phyloP scores from a whole-genome alignment of 2,888 invertebrate genomes.

The Tenthredo mesomela region DNA sequence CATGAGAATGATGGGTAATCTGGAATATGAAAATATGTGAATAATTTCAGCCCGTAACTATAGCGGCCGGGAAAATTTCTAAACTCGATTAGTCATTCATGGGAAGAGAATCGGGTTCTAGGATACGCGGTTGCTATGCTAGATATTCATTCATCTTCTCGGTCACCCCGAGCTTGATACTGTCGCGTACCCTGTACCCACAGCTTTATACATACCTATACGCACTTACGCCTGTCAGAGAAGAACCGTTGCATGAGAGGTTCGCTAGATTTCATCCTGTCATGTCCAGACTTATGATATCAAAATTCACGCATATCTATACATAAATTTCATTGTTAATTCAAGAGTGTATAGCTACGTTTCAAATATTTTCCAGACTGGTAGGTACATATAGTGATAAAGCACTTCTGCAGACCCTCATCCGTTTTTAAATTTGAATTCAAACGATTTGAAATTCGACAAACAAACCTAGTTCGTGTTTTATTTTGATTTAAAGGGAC shows the following conservation, averaged over 20 bases:
- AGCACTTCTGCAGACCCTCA: not conserved
- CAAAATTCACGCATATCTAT: not conserved
- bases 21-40: not conserved
- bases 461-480: not conserved
- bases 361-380: not conserved
- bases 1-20: not conserved
- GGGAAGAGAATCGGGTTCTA: not conserved
- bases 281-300: not conserved
- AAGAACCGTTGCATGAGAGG: not conserved
- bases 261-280: not conserved
- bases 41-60: not conserved
- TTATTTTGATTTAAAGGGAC: not conserved
- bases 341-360: not conserved
- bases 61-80: not conserved
- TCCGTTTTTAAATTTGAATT: not conserved
- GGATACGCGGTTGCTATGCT: not conserved
- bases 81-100: not conserved
- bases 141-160: constrained; percentile 14
- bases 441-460: not conserved
- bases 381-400: not conserved
- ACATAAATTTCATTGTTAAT: not conserved
- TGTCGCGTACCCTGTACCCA: not conserved
- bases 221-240: constrained; percentile 2
- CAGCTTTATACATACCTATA: not conserved
- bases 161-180: not conserved